Evolutionary conservation across 1,140 invertebrate species (phyloP), one percentile per base, ranked within the genome.

Genomic region (Bombus difficillimus): DNA sequence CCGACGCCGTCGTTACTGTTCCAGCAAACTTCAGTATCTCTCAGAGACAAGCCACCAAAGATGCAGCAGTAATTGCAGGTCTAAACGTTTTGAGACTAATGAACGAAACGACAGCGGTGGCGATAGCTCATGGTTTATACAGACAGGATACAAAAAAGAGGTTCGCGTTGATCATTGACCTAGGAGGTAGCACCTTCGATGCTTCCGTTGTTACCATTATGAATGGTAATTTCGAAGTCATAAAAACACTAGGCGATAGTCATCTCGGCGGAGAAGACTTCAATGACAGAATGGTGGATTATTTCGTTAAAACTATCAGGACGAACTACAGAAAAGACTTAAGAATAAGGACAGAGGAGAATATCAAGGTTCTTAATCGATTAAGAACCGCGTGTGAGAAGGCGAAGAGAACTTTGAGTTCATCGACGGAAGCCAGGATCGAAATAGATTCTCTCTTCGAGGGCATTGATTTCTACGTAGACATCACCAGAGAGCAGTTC

Each of bases 31-130:
- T 97, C 92, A 96, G 98, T 91, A 98, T 98, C 93, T 98, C 97
- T 9, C 98, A 98, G 93, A 96, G 98, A 93, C 98, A 98, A 94
- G 98, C 98, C 73, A 98, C 98, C 37, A 98, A 96, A 90, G 96
- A 97, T 88, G 96, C 96, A 18, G 96, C 96, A 25, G 94, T 94
- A 18, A 96, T 97, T 81, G 91, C 95, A 84, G 96, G 96, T 32
- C 86, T 97, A 28, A 97, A 97, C 41, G 94, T 98, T 88, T 96
- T 98, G 76, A 96, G 98, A 94, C 98, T 98, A 91, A 98, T 98
- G 91, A 98, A 98, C 92, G 97, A 97, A 81, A 96, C 97, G 0
- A 97, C 96, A 0, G 97, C 97, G 22, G 97, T 97, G 1, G 97
- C 97, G 12, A 95, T 97, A 22, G 97, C 96, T 18, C 97, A 97